Base-by-base conservation (phyloP, 2,888 invertebrate genomes). In the Eupithecia centaureata region DNA sequence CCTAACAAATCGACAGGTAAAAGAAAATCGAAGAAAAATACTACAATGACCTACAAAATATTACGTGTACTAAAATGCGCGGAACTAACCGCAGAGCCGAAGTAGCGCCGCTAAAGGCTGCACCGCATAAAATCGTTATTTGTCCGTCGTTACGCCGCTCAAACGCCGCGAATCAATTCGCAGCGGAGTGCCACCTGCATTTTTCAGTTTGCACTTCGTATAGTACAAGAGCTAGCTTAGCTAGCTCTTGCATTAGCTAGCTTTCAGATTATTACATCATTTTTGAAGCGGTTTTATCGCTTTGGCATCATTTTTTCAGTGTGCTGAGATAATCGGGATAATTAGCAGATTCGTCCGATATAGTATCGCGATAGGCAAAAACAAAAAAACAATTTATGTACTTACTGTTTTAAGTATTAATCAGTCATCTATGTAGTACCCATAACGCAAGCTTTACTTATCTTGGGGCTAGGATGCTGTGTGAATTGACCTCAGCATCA, bases 161-260 rank as follows among this genome's bases (percentile, higher is more conserved):
- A 38, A 70, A 66, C 63, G 66, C 63, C 68, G 28, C 60, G 67
- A 73, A 68, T 73, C 74, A 67, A 74, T 73, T 73, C 65, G 54
- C 64, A 60, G 27, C 63, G 42, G 47, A 25, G 27, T 64, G 61
- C 35, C 64, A 57, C 70, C 65, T 70, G 65, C 38, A 72, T 72
- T 70, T 72, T 72, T 70, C 68, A 72, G 67, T 57, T 69, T 59
- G 56, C 51, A 63, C 60, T 60, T 51, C 25, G 22, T 51, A 18
- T 63, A 63, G 65, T 28, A 18, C 32, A 8, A 18, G 65, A 66
- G 47, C 18, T n/a, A n/a, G n/a, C n/a, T n/a, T n/a, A n/a, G n/a
- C n/a, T n/a, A n/a, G n/a, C n/a, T n/a, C n/a, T n/a, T n/a, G n/a
- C n/a, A n/a, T n/a, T n/a, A n/a, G n/a, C 38, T 1, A 42, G 47